Percentiles rank a stretch among this genome's conserved stretches.
These are phyloP conservation scores for Erythrolamprus reginae DNA, from an alignment of 2,113 vertebrate genomes.

Conservation along the genomic window DNA sequence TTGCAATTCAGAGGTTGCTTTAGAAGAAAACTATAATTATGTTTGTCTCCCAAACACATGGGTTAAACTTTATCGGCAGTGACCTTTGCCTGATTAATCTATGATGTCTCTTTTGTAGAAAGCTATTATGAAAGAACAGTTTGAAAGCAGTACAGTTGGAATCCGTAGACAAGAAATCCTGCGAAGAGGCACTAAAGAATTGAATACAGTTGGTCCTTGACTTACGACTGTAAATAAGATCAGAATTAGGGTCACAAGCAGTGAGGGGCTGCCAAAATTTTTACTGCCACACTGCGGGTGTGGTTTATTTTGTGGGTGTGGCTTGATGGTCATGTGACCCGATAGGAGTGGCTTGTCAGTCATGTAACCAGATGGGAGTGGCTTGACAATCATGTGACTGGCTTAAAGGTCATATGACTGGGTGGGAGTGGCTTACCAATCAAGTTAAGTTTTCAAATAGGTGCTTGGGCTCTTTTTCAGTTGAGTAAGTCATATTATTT, in stretches of 20 bases:
- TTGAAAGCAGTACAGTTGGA: not conserved
- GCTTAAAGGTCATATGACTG: too few relatives aligned
- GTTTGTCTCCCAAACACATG: not conserved
- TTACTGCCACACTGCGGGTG: too few relatives aligned
- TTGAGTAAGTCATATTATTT: too few relatives aligned
- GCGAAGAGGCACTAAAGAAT: not conserved
- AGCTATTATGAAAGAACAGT: not conserved
- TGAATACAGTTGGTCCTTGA: not conserved
- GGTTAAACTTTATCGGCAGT: not conserved
- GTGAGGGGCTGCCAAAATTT: too few relatives aligned
- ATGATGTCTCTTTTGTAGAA: not conserved
- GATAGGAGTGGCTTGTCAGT: too few relatives aligned
- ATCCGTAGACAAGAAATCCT: not conserved
- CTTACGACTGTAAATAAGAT: not conserved
- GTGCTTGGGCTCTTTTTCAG: too few relatives aligned
- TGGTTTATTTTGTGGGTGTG: too few relatives aligned
- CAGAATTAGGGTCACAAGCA: not conserved
- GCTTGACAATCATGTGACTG: too few relatives aligned
- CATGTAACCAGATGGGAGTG: too few relatives aligned
- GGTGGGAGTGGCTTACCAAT: too few relatives aligned
- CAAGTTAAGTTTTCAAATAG: too few relatives aligned
- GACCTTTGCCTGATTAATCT: not conserved
- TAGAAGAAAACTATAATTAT: not conserved
- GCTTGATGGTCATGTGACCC: too few relatives aligned
- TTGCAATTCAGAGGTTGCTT: not conserved